phyloP scores from a whole-genome alignment of 2,888 invertebrate species.

The Sarcophaga rosellei region DNA sequence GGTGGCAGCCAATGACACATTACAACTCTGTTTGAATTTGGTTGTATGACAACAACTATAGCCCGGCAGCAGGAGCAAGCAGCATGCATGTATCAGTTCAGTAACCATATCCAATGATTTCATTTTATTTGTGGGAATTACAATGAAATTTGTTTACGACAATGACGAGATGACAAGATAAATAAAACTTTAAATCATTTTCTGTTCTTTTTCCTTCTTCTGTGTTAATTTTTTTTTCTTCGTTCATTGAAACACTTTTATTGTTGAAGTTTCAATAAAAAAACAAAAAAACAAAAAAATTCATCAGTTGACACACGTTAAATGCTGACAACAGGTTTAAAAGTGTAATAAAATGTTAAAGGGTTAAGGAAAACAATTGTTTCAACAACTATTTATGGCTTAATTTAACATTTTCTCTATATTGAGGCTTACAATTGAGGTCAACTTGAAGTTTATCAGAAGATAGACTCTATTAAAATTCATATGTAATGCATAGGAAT shows the following conservation, averaged over 20 bases:
- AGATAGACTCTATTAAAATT: too few species aligned
- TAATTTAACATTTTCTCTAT: not conserved
- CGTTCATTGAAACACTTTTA: too few species aligned
- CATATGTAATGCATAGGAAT: too few species aligned
- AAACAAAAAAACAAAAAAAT: not conserved
- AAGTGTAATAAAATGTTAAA: too few species aligned
- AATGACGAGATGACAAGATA: slow-evolving; percentile 51
- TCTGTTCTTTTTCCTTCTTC: not conserved
- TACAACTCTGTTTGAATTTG: slow-evolving; percentile 53
- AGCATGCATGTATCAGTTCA: not conserved
- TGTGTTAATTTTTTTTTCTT: not conserved
- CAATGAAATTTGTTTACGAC: slow-evolving; percentile 52
- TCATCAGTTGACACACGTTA: slow-evolving; percentile 24
- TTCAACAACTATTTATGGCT: not conserved
- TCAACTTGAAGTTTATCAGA: too few species aligned
- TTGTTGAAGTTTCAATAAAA: slow-evolving; percentile 4
- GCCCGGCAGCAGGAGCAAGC: not conserved
- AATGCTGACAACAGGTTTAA: not conserved
- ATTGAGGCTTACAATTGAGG: too few species aligned
- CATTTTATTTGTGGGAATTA: slow-evolving; percentile 62
- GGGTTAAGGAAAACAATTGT: too few species aligned
- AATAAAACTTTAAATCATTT: slow-evolving; percentile 46
- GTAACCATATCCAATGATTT: slow-evolving; percentile 37
- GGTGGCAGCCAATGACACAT: slow-evolving; percentile 67
- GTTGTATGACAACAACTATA: not conserved